These are phyloP conservation scores for Campoplex capitator DNA, from an alignment of 2,888 invertebrate genomes.

Conservation along the genomic window DNA sequence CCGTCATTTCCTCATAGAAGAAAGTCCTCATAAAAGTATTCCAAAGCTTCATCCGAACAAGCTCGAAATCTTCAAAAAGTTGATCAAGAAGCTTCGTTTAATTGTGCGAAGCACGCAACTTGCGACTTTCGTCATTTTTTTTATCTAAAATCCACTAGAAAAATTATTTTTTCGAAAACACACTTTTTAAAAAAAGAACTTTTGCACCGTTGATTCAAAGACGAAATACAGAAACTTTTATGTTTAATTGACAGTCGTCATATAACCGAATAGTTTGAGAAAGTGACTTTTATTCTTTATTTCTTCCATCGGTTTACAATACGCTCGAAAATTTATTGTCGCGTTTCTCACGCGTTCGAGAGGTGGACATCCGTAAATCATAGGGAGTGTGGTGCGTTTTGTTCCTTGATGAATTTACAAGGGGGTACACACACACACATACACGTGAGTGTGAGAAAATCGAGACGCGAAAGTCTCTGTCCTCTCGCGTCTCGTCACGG, in stretches of 20 bases:
- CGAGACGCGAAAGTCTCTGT: conserved; percentile 46
- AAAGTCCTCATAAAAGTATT: neutral
- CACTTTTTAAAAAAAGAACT: neutral
- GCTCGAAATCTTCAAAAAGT: neutral
- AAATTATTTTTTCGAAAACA: neutral
- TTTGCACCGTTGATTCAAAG: neutral
- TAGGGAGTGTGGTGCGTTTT: conserved; percentile 16
- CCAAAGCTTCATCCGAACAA: neutral
- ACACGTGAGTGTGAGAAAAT: conserved; percentile 51
- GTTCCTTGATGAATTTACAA: conserved; percentile 37
- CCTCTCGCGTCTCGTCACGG: conserved; percentile 53
- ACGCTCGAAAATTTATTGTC: conserved; percentile 36
- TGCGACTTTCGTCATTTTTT: neutral
- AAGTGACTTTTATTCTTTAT: neutral
- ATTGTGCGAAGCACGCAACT: neutral
- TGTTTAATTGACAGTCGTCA: neutral
- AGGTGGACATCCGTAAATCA: conserved; percentile 40
- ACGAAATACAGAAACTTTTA: neutral
- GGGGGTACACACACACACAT: neutral
- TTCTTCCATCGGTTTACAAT: neutral
- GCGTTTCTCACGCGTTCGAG: conserved; percentile 27
- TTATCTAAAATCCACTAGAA: neutral
- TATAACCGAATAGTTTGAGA: conserved; percentile 5
- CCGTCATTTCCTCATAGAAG: neutral
- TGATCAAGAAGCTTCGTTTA: neutral